Percentiles rank a stretch among this genome's conserved stretches.
Evolutionary conservation across 1,140 invertebrate genomes (phyloP).

Genomic region (Drosophila yakuba): DNA sequence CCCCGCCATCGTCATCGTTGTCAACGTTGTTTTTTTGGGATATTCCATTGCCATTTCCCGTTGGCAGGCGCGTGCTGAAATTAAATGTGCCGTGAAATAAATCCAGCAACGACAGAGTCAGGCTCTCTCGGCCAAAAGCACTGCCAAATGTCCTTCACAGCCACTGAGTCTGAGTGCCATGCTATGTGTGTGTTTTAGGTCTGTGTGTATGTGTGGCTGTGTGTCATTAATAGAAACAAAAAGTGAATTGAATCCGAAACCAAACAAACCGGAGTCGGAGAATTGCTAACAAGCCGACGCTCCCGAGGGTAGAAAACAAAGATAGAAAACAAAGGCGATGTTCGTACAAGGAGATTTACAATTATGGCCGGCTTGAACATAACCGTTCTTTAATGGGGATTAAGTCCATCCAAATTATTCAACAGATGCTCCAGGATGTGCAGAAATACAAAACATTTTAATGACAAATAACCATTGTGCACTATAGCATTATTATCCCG

Average conservation of each 20-base stretch:
- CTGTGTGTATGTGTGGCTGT: slow-evolving; percentile 26
- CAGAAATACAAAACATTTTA: slow-evolving; percentile 21
- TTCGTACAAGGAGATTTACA: slow-evolving; percentile 54
- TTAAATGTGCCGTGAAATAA: slow-evolving; percentile 82
- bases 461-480: slow-evolving; percentile 21
- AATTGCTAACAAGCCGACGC: slow-evolving; percentile 30
- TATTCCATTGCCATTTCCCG: slow-evolving; percentile 24
- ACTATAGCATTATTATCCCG: neutral
- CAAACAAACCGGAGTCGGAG: slow-evolving; percentile 29
- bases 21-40: slow-evolving; percentile 42
- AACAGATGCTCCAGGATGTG: slow-evolving; percentile 29
- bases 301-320: slow-evolving; percentile 21
- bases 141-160: slow-evolving; percentile 55
- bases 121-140: slow-evolving; percentile 28
- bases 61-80: slow-evolving; percentile 67
- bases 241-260: slow-evolving; percentile 63
- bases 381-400: slow-evolving; percentile 52
- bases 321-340: slow-evolving; percentile 52
- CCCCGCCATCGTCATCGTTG: slow-evolving; percentile 39
- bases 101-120: slow-evolving; percentile 48
- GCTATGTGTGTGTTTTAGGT: neutral
- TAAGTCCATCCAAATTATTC: slow-evolving; percentile 46
- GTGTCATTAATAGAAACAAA: slow-evolving; percentile 61
- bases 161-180: slow-evolving; percentile 14
- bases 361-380: slow-evolving; percentile 47